Evolutionary conservation across 2,888 invertebrate genomes (phyloP).

Genomic region (Criorhina ranunculi): DNA sequence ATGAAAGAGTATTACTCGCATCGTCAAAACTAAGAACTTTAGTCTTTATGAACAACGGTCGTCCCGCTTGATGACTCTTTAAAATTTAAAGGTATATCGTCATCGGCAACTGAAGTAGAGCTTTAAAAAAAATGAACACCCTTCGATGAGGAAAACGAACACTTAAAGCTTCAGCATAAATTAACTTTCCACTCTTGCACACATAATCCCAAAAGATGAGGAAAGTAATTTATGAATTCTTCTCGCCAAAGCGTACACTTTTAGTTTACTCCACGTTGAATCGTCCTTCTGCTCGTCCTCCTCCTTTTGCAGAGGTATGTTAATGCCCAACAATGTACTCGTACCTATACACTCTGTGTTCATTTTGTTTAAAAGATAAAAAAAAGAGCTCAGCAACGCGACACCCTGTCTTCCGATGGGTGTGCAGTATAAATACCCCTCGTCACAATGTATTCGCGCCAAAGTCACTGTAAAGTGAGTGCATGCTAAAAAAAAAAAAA

Average conservation of each 20-base stretch:
- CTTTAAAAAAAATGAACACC: neutral
- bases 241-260: conserved; percentile 18
- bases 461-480: conserved; percentile 30
- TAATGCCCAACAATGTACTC: conserved; percentile 24
- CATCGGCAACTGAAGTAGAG: no score
- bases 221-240: conserved; percentile 56
- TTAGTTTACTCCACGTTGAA: conserved; percentile 10
- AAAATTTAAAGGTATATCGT: no score
- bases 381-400: conserved; percentile 25
- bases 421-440: conserved; percentile 13
- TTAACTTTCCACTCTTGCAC: conserved; percentile 53
- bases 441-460: neutral
- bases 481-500: conserved; percentile 14
- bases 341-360: no score
- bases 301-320: neutral
- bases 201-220: conserved; percentile 45
- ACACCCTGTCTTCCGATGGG: conserved; percentile 5
- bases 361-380: conserved; percentile 46
- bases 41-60: no score
- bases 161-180: conserved; percentile 40
- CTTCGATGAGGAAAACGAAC: neutral
- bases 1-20: no score
- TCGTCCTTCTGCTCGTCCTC: no score
- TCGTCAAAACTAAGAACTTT: no score
- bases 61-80: no score